Conservation (phyloP, 1,140 invertebrate genomes). For the Orchestia grillus region DNA sequence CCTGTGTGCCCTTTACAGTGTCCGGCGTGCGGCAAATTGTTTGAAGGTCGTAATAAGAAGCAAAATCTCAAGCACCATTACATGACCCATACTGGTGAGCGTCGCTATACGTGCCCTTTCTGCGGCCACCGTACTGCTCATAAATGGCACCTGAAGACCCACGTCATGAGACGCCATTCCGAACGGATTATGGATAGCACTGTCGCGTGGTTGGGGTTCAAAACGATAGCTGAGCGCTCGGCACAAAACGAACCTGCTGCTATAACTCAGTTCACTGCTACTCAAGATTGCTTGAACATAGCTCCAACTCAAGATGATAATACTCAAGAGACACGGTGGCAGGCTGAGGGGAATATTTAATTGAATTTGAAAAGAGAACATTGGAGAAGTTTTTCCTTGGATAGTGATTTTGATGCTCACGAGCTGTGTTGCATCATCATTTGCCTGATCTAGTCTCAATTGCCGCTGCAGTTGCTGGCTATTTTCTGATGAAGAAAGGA, state of each 20-base stretch:
- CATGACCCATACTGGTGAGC: conserved; percentile 64
- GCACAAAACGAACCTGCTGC: not conserved
- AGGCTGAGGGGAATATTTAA: not conserved
- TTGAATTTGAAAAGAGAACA: not conserved
- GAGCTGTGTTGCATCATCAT: not conserved
- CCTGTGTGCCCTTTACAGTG: conserved; percentile 59
- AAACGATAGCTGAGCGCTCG: not conserved
- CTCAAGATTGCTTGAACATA: not conserved
- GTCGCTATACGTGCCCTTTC: conserved; percentile 64
- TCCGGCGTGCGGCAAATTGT: conserved; percentile 66
- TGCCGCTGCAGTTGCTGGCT: too few relatives aligned
- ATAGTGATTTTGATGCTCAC: not conserved
- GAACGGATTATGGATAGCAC: conserved; percentile 57
- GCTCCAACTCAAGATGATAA: not conserved
- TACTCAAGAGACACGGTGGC: not conserved
- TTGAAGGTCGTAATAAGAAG: conserved; percentile 64
- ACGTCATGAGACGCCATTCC: conserved; percentile 63
- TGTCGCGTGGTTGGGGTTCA: conserved; percentile 35
- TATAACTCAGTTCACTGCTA: not conserved
- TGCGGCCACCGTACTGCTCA: conserved; percentile 66
- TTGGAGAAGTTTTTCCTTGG: not conserved
- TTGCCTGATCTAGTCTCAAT: not conserved
- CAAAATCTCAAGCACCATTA: conserved; percentile 66
- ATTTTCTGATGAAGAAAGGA: not conserved
- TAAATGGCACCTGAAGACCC: conserved; percentile 67